phyloP scores from a whole-genome alignment of 2,113 vertebrate genomes.

The Megaceryle torquata region DNA sequence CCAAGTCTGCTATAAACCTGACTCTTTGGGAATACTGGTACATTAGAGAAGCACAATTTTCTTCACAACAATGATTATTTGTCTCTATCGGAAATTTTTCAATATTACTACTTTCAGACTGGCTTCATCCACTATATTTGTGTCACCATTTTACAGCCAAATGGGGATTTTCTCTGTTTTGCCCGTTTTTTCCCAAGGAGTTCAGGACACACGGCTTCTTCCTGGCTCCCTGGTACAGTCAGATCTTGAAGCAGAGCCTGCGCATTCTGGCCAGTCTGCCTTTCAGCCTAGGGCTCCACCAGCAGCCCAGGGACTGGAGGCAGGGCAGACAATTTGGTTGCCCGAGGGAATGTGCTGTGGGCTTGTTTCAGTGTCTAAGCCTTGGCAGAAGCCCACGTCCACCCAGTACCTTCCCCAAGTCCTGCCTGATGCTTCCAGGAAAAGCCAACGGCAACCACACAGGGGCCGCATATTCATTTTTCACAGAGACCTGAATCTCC shows the following conservation, averaged over 20 bases:
- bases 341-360: not conserved
- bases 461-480: not conserved
- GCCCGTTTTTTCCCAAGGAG: not conserved
- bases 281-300: not conserved
- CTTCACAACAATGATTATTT: not conserved
- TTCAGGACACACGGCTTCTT: not conserved
- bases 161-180: not conserved
- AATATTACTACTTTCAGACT: not conserved
- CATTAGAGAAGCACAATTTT: not conserved
- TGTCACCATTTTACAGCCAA: not conserved
- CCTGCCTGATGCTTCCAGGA: not conserved
- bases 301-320: not conserved
- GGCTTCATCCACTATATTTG: not conserved
- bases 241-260: not conserved
- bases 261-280: rapidly evolving
- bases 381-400: not conserved
- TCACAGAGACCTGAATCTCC: not conserved
- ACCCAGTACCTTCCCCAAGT: not conserved
- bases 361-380: not conserved
- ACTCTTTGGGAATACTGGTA: not conserved
- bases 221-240: not conserved
- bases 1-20: not conserved
- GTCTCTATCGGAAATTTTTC: not conserved
- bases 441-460: not conserved
- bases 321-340: not conserved